A percentile compares a stretch with the other conserved stretches of the same genome.
These are phyloP conservation scores for Monochamus alternatus DNA, from an alignment of 2,888 invertebrate species.

Conservation along the genomic window DNA sequence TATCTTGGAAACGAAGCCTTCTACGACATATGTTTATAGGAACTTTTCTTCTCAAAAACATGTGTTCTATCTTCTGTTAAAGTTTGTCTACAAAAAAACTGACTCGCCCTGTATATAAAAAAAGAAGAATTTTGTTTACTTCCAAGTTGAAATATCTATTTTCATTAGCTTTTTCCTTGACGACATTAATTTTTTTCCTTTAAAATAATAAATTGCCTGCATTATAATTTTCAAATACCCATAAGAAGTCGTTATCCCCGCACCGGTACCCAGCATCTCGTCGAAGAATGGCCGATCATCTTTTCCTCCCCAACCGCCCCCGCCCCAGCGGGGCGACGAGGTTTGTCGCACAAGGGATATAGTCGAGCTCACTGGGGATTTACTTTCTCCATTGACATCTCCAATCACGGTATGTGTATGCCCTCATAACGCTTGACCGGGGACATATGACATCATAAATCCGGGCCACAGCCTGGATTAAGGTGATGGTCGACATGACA, in stretches of 20 bases:
- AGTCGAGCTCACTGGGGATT: slow-evolving; percentile 33
- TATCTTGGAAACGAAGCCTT: too few species aligned
- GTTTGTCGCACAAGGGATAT: slow-evolving; percentile 37
- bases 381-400: slow-evolving; percentile 42
- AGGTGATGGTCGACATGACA: slow-evolving; percentile 42
- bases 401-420: slow-evolving; percentile 42
- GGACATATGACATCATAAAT: slow-evolving; percentile 50
- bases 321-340: slow-evolving; percentile 18
- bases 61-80: too few species aligned
- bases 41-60: too few species aligned
- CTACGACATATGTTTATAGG: too few species aligned
- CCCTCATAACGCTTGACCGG: slow-evolving; percentile 41
- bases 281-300: slow-evolving; percentile 16
- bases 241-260: slow-evolving; percentile 7
- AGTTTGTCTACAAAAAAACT: too few species aligned
- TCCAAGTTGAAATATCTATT: too few species aligned
- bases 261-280: background rate
- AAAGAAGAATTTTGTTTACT: too few species aligned
- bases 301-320: background rate
- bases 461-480: slow-evolving; percentile 46
- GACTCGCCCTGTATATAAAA: too few species aligned
- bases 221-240: background rate
- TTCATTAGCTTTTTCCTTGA: too few species aligned
- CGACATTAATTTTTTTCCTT: too few species aligned
- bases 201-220: too few species aligned